A percentile compares a stretch with the other conserved stretches of the same genome.
Conservation (phyloP, 1,140 invertebrate species). For the Maconellicoccus hirsutus region DNA sequence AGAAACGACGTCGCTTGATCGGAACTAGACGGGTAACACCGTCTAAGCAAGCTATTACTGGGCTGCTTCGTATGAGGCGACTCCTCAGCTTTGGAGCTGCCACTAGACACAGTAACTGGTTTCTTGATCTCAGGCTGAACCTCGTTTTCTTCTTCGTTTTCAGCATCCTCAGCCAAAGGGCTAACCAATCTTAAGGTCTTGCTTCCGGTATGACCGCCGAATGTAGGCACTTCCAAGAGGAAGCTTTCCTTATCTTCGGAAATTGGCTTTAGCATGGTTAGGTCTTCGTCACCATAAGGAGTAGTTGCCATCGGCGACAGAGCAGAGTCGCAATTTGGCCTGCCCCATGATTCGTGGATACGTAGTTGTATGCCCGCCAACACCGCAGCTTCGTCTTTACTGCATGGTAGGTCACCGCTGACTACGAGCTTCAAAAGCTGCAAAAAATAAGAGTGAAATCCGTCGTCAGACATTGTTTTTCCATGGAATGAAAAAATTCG, state of each 20-base stretch:
- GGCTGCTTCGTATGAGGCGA: constrained; percentile 24
- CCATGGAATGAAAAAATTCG: too few species aligned
- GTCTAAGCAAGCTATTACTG: constrained; percentile 31
- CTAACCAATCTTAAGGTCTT: constrained; percentile 33
- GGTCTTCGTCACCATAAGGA: constrained; percentile 32
- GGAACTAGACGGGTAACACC: constrained; percentile 34
- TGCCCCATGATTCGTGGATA: constrained; percentile 52
- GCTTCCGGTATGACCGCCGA: constrained; percentile 32
- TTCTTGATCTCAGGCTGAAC: constrained; percentile 31
- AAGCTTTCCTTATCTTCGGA: constrained; percentile 34
- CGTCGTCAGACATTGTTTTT: too few species aligned
- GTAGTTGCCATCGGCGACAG: constrained; percentile 26
- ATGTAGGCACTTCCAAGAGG: constrained; percentile 33
- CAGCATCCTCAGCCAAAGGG: constrained; percentile 32
- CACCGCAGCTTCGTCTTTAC: constrained; percentile 54
- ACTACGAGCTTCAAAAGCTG: constrained; percentile 53
- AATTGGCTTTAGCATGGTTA: constrained; percentile 32
- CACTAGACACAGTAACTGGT: not conserved
- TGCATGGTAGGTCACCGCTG: constrained; percentile 49
- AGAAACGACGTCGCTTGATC: constrained; percentile 32
- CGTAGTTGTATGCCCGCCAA: constrained; percentile 55
- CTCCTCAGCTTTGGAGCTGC: constrained; percentile 22
- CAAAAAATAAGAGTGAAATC: constrained; percentile 1
- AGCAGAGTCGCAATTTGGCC: constrained; percentile 25
- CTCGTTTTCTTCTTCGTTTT: constrained; percentile 33